phyloP scores from a whole-genome alignment of 1,140 invertebrate species.

The Drosophila cardini region DNA sequence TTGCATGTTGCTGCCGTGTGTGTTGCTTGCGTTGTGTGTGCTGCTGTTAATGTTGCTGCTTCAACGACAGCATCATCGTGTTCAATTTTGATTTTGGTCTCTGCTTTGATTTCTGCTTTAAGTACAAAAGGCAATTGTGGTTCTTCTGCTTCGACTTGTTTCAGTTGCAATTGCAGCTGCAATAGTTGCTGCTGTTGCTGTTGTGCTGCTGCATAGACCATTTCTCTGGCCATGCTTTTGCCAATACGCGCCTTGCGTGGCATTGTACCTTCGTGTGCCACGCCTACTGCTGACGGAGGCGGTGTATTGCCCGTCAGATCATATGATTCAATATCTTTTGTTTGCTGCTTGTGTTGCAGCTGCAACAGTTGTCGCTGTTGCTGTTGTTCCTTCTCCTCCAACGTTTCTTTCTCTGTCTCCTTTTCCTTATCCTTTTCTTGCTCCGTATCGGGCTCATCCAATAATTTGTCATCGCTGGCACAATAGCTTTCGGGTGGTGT shows the following conservation, averaged over 20 bases:
- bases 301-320: constrained; percentile 69
- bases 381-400: constrained; percentile 41
- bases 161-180: constrained; percentile 16
- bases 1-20: constrained; percentile 35
- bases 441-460: constrained; percentile 48
- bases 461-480: constrained; percentile 71
- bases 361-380: neutral
- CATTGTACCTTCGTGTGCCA: constrained; percentile 13
- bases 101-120: constrained; percentile 84
- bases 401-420: constrained; percentile 37
- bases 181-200: constrained; percentile 31
- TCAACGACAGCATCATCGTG: constrained; percentile 47
- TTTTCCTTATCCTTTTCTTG: constrained; percentile 37
- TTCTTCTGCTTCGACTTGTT: constrained; percentile 35
- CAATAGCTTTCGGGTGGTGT: constrained; percentile 79
- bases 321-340: constrained; percentile 65
- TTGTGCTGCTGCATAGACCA: constrained; percentile 74
- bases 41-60: constrained; percentile 43
- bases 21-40: constrained; percentile 43
- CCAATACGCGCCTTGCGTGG: constrained; percentile 88
- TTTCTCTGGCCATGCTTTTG: constrained; percentile 88
- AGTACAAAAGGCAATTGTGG: constrained; percentile 77
- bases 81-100: constrained; percentile 84
- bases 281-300: constrained; percentile 16
- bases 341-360: constrained; percentile 37